A percentile compares a stretch with the other conserved stretches of the same genome.
These are phyloP conservation scores for Calyptommatus sinebrachiatus DNA, from an alignment of 2,113 vertebrate genomes.

Conservation along the genomic window DNA sequence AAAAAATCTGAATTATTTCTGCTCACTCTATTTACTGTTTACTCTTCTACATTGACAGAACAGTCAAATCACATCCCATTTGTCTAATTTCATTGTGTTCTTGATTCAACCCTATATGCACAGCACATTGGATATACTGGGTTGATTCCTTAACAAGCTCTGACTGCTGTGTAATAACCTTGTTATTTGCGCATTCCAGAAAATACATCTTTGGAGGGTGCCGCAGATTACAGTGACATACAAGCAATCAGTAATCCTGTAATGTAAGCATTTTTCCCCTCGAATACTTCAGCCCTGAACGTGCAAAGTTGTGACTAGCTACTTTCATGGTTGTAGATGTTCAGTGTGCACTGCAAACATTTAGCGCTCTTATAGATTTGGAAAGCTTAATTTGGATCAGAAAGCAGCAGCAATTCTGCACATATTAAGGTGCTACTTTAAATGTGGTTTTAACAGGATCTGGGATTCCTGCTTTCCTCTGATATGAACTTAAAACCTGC, in stretches of 20 bases:
- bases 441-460: slow-evolving; percentile 14
- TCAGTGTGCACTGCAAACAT: slow-evolving; percentile 44
- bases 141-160: slow-evolving; percentile 11
- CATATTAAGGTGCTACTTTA: slow-evolving; percentile 34
- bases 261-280: slow-evolving; percentile 4
- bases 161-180: neutral
- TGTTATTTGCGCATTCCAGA: neutral
- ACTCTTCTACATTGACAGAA: neutral
- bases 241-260: slow-evolving; percentile 33
- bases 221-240: slow-evolving; percentile 29
- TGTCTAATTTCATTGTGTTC: slow-evolving; percentile 20
- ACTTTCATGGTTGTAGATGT: slow-evolving; percentile 44
- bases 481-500: slow-evolving; percentile 30
- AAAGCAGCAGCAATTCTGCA: slow-evolving; percentile 16
- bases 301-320: slow-evolving; percentile 36
- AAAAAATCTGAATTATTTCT: no score
- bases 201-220: neutral
- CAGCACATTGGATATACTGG: neutral
- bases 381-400: slow-evolving; percentile 49
- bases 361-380: slow-evolving; percentile 21
- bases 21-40: neutral
- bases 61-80: slow-evolving; percentile 6
- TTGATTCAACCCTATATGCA: neutral
- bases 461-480: slow-evolving; percentile 22
- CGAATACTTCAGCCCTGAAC: slow-evolving; percentile 42